phyloP scores from a whole-genome alignment of 2,797 vertebrate species.

The Scolopax bukidnonensis region DNA sequence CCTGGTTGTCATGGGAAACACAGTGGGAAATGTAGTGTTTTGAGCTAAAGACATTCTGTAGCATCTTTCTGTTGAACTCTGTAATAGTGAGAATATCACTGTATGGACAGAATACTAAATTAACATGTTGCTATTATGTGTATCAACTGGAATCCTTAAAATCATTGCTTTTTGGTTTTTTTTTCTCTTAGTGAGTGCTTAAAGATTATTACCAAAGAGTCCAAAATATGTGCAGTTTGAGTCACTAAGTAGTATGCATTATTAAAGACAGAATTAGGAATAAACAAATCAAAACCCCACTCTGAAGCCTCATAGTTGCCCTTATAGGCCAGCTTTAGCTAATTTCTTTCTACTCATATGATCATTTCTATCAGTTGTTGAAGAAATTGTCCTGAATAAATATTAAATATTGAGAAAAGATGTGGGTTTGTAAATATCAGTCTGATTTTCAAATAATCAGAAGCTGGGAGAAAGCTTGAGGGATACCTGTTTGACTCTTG shows the following conservation, averaged over 20 bases:
- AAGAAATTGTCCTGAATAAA: not conserved
- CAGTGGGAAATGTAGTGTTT: constrained; percentile 38
- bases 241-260: not conserved
- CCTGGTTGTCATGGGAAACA: constrained; percentile 46
- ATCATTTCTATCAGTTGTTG: not conserved
- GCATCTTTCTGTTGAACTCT: constrained; percentile 11
- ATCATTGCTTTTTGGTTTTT: fast-evolving
- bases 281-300: not conserved
- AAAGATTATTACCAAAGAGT: not conserved
- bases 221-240: not conserved
- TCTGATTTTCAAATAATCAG: not conserved
- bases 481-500: not conserved
- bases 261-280: not conserved
- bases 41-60: constrained; percentile 10
- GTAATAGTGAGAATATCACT: not conserved
- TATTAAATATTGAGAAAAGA: not conserved
- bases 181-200: not conserved
- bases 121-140: not conserved
- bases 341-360: not conserved
- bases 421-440: not conserved
- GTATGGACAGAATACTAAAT: not conserved
- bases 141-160: not conserved
- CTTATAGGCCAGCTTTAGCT: not conserved
- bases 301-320: not conserved
- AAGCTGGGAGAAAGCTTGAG: not conserved